Evolutionary conservation across 2,113 vertebrate species (phyloP).

Genomic region (Acanthisitta chloris): DNA sequence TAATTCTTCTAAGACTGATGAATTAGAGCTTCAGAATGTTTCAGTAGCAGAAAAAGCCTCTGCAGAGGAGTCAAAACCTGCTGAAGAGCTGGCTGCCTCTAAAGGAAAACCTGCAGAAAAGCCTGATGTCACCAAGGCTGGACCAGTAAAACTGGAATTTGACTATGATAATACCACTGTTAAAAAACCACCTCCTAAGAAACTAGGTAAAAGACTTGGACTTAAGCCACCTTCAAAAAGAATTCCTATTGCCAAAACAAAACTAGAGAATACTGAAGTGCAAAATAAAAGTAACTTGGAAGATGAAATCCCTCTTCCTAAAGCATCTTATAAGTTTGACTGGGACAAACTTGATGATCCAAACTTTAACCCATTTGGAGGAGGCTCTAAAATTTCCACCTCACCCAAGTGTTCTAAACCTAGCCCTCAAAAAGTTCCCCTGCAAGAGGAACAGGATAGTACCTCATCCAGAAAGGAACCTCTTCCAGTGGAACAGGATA

Average conservation of each 20-base stretch:
- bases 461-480: background rate
- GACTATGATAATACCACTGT: constrained; percentile 74
- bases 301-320: constrained; percentile 44
- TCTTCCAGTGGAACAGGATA: background rate
- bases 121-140: background rate
- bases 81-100: background rate
- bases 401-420: constrained; percentile 47
- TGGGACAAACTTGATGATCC: constrained; percentile 79
- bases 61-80: background rate
- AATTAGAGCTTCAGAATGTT: constrained; percentile 64
- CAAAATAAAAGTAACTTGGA: background rate
- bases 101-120: background rate
- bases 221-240: constrained; percentile 66
- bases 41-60: background rate
- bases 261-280: background rate
- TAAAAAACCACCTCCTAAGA: constrained; percentile 73
- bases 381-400: constrained; percentile 55
- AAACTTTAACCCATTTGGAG: constrained; percentile 76
- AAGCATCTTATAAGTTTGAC: constrained; percentile 70
- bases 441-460: background rate
- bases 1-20: constrained; percentile 61
- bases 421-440: background rate
- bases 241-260: background rate
- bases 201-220: constrained; percentile 70
- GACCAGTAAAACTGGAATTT: constrained; percentile 79